phyloP scores from a whole-genome alignment of 2,797 vertebrate genomes.

The Eospalax fontanierii region DNA sequence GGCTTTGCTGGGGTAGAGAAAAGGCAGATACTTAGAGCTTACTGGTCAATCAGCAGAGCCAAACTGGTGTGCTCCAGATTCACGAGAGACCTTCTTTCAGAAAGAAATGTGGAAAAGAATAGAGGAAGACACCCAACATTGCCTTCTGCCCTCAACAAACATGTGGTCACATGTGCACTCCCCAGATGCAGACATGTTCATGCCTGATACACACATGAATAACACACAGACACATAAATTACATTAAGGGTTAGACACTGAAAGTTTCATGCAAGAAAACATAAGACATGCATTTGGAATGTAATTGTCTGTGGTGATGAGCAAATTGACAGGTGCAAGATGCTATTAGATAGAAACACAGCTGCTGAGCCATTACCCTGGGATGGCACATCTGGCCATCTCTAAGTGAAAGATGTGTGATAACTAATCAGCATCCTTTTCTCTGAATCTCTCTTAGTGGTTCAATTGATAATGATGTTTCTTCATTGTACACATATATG shows the following conservation, averaged over 20 bases:
- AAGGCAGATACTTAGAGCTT: neutral
- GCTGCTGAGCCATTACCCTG: neutral
- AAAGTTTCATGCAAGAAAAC: neutral
- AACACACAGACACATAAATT: neutral
- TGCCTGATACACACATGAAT: neutral
- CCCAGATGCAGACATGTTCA: neutral
- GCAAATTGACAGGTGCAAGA: neutral
- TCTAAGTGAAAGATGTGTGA: neutral
- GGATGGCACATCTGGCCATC: neutral
- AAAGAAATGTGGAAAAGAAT: neutral
- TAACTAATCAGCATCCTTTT: neutral
- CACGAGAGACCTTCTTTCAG: neutral
- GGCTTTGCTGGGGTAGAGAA: neutral
- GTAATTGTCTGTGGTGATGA: neutral
- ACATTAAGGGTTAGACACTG: neutral
- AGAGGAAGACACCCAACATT: neutral
- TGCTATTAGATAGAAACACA: no score
- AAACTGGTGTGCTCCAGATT: neutral
- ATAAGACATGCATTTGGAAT: neutral
- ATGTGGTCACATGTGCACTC: neutral
- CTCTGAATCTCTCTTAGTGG: neutral
- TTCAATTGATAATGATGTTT: neutral
- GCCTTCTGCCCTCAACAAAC: neutral
- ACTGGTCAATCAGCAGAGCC: neutral
- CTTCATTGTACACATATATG: neutral